Evolutionary conservation across 2,888 invertebrate genomes (phyloP), one percentile per base, ranked within the genome.

Genomic region (Slavum lentiscoides): DNA sequence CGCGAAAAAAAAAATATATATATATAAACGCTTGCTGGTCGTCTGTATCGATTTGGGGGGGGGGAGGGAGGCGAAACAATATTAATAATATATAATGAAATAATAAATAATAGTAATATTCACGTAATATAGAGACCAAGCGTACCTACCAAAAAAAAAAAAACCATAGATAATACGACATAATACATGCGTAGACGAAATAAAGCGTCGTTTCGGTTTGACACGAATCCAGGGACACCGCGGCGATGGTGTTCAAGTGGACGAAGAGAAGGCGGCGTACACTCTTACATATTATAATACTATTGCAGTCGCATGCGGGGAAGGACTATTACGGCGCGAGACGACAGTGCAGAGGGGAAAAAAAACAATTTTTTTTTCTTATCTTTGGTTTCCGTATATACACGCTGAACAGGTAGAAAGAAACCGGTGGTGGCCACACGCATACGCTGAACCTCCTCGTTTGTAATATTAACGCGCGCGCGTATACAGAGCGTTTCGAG

Each of bases 151-250:
- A n/a, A n/a, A 39, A 39, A 8, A 39, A 39, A 39, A 39, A 6
- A 39, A 30, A 4, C 1, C 30, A 30, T 30, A 1, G 30, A 30
- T 30, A 30, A 30, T n/a, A 30, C 1, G 4, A 30, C 1, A 30
- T 30, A 58, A 74, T 74, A 66, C 74, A 66, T 74, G 66, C 64
- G 64, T 49, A 55, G 55, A 74, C 21, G 68, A 4, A 68, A 68
- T 58, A 61, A 30, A 1, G 30, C 30, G 30, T 30, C 76, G 76
- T 76, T 76, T 76, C 76, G 68, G 76, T 76, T 76, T 61, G 76
- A 76, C 76, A 76, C 76, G 76, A 61, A 61, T 76, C 21, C 68
- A 68, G 68, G 76, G 76, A 76, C 67, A 55, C 66, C 30, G 30
- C 4, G n/a, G n/a, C 66, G 74, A 75, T 75, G 66, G 58, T 75